Conservation (phyloP, 2,113 vertebrate genomes). For the Hyaena hyaena region DNA sequence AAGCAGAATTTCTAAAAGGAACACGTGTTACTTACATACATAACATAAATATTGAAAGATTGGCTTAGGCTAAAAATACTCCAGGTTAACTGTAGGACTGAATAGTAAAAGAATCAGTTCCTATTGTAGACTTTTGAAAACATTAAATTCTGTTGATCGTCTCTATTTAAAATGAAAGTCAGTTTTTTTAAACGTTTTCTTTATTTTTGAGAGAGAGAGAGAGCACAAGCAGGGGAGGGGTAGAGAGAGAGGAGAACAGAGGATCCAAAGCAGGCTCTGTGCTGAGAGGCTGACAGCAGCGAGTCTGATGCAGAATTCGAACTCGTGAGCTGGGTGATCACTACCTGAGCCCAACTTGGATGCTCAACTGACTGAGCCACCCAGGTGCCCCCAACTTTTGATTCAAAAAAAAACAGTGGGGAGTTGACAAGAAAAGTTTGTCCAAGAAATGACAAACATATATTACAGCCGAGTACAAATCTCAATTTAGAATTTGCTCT, state of each 20-base stretch:
- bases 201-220: neutral
- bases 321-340: neutral
- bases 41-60: conserved; percentile 62
- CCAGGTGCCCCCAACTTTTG: neutral
- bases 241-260: neutral
- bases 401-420: conserved; percentile 22
- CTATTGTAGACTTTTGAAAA: conserved; percentile 26
- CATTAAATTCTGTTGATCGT: neutral
- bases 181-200: neutral
- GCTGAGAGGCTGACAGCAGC: too few relatives aligned
- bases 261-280: neutral
- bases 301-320: too few relatives aligned
- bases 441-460: conserved; percentile 37
- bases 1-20: conserved; percentile 29
- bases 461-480: neutral
- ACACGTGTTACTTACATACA: conserved; percentile 51
- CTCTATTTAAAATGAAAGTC: neutral
- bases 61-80: conserved; percentile 49
- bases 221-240: neutral
- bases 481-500: conserved; percentile 33
- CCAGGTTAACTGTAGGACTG: neutral
- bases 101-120: conserved; percentile 40
- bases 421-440: neutral
- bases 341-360: neutral
- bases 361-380: neutral